These are phyloP conservation scores for Xanthorhoe spadicearia DNA, from an alignment of 2,888 invertebrate species.

Conservation along the genomic window DNA sequence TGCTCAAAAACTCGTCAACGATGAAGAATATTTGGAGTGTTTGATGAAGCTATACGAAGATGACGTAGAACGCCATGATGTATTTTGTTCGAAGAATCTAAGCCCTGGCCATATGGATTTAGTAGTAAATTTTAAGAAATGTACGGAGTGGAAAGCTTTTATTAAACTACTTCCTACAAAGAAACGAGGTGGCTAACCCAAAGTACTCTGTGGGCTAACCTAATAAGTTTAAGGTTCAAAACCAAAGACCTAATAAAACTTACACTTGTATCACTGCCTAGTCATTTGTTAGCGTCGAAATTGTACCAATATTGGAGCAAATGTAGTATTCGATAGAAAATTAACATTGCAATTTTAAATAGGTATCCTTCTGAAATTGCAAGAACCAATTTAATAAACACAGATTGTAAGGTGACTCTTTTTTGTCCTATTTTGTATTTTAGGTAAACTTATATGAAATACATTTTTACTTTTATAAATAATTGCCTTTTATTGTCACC, in stretches of 20 bases:
- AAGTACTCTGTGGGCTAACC: too few relatives aligned
- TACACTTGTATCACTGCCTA: too few relatives aligned
- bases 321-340: too few relatives aligned
- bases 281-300: too few relatives aligned
- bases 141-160: conserved; percentile 17
- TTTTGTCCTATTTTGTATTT: neutral
- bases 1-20: conserved; percentile 15
- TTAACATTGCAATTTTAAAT: too few relatives aligned
- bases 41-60: conserved; percentile 16
- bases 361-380: too few relatives aligned
- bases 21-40: conserved; percentile 12
- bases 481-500: neutral
- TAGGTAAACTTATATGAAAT: neutral
- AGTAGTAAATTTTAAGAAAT: conserved; percentile 19
- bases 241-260: neutral
- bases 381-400: too few relatives aligned
- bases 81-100: conserved; percentile 10
- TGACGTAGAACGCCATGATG: conserved; percentile 15
- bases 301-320: too few relatives aligned
- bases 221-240: neutral
- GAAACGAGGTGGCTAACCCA: too few relatives aligned
- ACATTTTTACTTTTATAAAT: neutral
- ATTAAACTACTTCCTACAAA: conserved; percentile 17
- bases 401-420: too few relatives aligned
- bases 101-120: conserved; percentile 1